These are phyloP conservation scores for Euwallacea similis DNA, from an alignment of 1,140 invertebrate species.

Conservation along the genomic window DNA sequence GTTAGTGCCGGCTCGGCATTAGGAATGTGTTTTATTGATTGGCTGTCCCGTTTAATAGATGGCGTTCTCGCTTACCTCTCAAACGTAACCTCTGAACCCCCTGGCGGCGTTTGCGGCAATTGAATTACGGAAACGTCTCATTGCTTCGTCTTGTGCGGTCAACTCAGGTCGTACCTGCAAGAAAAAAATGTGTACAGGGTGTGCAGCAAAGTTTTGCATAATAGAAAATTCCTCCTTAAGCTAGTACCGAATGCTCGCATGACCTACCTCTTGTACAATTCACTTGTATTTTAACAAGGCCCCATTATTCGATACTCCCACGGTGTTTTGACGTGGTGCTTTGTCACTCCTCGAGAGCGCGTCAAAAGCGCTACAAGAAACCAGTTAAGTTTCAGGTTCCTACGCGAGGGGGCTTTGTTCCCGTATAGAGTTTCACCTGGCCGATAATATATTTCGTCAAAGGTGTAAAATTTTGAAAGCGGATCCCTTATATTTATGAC, in stretches of 20 bases:
- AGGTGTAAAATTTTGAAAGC: constrained; percentile 30
- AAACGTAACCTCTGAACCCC: not conserved
- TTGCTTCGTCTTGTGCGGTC: too few relatives aligned
- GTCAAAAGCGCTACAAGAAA: too few relatives aligned
- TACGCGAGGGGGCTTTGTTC: constrained; percentile 7
- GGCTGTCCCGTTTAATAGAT: not conserved
- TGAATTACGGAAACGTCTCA: not conserved
- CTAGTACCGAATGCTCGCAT: too few relatives aligned
- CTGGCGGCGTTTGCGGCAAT: not conserved
- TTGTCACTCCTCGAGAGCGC: too few relatives aligned
- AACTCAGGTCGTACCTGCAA: too few relatives aligned
- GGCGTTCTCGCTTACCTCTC: constrained; percentile 8
- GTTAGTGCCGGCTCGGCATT: constrained; percentile 9
- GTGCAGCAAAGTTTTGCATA: too few relatives aligned
- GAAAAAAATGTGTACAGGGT: too few relatives aligned
- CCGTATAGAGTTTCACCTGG: constrained; percentile 23
- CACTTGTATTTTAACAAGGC: too few relatives aligned
- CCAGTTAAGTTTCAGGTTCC: not conserved
- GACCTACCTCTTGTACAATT: too few relatives aligned
- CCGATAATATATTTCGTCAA: constrained; percentile 21
- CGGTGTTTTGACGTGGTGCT: too few relatives aligned
- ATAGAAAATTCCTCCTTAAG: too few relatives aligned
- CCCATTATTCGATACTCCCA: too few relatives aligned
- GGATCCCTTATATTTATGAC: constrained; percentile 28
- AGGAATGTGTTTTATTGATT: constrained; percentile 18